Conservation (phyloP, 2,113 vertebrate species). For the Colossoma macropomum region DNA sequence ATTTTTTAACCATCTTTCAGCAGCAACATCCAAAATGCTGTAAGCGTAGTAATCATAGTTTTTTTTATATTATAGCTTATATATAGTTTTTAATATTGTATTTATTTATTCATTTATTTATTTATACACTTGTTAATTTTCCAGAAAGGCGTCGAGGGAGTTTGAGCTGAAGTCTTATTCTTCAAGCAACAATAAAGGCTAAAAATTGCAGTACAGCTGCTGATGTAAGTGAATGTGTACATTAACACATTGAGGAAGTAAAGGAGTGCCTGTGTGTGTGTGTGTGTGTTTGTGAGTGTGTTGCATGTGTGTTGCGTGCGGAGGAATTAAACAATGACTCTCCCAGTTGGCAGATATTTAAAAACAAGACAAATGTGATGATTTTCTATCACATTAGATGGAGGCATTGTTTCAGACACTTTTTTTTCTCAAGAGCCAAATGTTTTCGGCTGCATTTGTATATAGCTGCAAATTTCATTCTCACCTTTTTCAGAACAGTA, state of each 20-base stretch:
- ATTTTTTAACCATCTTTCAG: conserved; percentile 18
- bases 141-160: background rate
- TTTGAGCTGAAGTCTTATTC: background rate
- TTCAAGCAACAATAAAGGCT: background rate
- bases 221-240: background rate
- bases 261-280: background rate
- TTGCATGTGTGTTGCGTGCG: background rate
- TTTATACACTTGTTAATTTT: background rate
- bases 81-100: background rate
- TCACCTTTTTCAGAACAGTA: background rate
- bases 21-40: background rate
- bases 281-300: background rate
- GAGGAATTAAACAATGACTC: background rate
- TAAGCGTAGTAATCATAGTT: conserved; percentile 3
- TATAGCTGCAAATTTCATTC: background rate
- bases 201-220: background rate
- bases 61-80: too few relatives aligned
- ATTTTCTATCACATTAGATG: background rate
- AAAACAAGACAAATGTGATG: background rate
- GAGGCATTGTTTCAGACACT: background rate
- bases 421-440: background rate
- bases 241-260: background rate
- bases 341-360: background rate
- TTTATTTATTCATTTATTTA: conserved; percentile 4
- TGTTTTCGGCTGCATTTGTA: background rate